Evolutionary conservation across 2,888 invertebrate genomes (phyloP), one percentile per base, ranked within the genome.

Genomic region (Temnothorax rugatulus): DNA sequence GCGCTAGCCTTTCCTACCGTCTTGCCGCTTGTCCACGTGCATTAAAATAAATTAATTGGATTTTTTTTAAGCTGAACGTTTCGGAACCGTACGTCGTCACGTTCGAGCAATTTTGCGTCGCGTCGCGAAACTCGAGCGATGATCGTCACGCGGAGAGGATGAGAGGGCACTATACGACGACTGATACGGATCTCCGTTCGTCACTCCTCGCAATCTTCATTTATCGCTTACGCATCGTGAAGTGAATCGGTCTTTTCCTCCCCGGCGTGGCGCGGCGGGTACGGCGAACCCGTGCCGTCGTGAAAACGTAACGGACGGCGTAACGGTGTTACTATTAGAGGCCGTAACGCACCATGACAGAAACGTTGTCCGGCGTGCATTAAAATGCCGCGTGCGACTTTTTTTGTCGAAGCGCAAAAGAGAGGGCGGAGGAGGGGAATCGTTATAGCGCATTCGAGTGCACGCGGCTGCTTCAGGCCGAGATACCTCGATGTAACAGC

Each of bases 321-420:
- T 91, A 90, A 90, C 90, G 90, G 90, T 86, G 74, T 84, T 79
- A 86, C 87, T 85, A 87, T 91, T 86, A 86, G 86, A 82, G 66
- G 79, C 47, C 81, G 84, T 84, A 90, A 88, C 85, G 79, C 84
- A 61, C 68, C 91, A 82, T 90, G 88, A 90, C 88, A 87, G 90
- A 88, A 85, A 84, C 34, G 86, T 81, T 77, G 66, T 18, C 77
- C 83, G 86, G 47, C 75, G 64, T 25, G 82, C 84, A 90, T 86
- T 87, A 87, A 90, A 89, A 87, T 88, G 84, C 68, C 57, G 64
- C 21, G 61, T 63, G 77, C 63, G 85, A 66, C 82, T 88, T 86
- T 29, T 63, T 85, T 88, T 84, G 64, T 34, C 13, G 61, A 63
- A 18, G 73, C 61, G 15, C 50, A 18, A 34, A 29, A 38, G 47